phyloP scores from a whole-genome alignment of 1,140 invertebrate genomes.

The Druon quercuslanigerum region DNA sequence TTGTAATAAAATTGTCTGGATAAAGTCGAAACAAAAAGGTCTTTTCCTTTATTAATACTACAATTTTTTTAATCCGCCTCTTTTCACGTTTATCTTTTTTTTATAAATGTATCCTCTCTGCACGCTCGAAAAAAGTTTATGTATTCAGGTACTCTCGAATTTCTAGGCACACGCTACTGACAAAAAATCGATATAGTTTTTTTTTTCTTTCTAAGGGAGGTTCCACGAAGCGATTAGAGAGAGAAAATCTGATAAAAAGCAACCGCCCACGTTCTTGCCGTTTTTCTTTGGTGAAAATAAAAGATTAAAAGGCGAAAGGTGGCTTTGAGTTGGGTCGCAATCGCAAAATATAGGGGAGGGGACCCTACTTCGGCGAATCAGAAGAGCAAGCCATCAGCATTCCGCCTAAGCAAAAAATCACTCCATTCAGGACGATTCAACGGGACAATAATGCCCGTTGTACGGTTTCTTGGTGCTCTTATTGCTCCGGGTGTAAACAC shows the following conservation, averaged over 20 bases:
- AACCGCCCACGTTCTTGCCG: constrained; percentile 2
- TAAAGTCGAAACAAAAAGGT: too few relatives aligned
- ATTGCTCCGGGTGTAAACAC: constrained; percentile 38
- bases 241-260: neutral
- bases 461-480: constrained; percentile 33
- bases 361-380: constrained; percentile 21
- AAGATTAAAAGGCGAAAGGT: neutral
- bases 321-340: constrained; percentile 5
- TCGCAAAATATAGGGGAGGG: neutral
- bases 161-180: neutral
- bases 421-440: constrained; percentile 39
- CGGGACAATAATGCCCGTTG: constrained; percentile 39
- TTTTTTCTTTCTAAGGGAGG: neutral
- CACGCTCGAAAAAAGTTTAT: neutral
- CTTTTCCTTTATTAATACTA: too few relatives aligned
- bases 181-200: neutral
- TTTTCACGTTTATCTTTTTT: too few relatives aligned
- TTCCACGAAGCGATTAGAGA: constrained; percentile 16
- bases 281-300: neutral
- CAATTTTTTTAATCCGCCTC: too few relatives aligned
- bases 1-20: too few relatives aligned
- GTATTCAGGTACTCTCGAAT: neutral
- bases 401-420: constrained; percentile 33
- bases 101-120: too few relatives aligned
- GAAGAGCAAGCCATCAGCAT: constrained; percentile 32